phyloP scores from a whole-genome alignment of 2,888 invertebrate genomes.

The Cinara cedri region DNA sequence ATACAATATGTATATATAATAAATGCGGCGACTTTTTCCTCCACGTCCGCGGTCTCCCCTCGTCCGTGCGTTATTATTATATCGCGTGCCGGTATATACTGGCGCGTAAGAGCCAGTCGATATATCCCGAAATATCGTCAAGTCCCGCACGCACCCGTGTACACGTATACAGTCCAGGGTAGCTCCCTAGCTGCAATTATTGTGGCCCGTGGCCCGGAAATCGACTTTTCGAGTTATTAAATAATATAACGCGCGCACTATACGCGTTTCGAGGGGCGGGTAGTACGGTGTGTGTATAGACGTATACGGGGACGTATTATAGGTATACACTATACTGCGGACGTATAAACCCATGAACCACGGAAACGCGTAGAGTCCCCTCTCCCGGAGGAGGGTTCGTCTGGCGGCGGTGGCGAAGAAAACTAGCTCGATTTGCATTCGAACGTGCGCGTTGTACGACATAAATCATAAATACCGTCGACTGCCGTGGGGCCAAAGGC shows the following conservation, averaged over 20 bases:
- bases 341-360: neutral
- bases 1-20: too few relatives aligned
- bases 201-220: constrained; percentile 28
- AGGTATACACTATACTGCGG: neutral
- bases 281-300: neutral
- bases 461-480: neutral
- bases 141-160: neutral
- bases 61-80: too few relatives aligned
- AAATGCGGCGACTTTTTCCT: too few relatives aligned
- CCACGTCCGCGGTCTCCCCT: too few relatives aligned
- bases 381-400: constrained; percentile 13
- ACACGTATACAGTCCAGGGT: neutral
- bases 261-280: neutral
- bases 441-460: constrained; percentile 10
- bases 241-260: constrained; percentile 29
- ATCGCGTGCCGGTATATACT: too few relatives aligned
- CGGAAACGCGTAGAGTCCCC: neutral
- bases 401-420: neutral
- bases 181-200: constrained; percentile 30
- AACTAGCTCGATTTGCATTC: constrained; percentile 48
- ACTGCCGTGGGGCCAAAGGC: neutral
- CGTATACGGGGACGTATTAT: neutral
- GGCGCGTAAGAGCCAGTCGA: neutral
- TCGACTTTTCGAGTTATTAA: constrained; percentile 43
- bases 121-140: neutral